Evolutionary conservation across 1,140 invertebrate genomes (phyloP).

Genomic region (Procambarus clarkii): DNA sequence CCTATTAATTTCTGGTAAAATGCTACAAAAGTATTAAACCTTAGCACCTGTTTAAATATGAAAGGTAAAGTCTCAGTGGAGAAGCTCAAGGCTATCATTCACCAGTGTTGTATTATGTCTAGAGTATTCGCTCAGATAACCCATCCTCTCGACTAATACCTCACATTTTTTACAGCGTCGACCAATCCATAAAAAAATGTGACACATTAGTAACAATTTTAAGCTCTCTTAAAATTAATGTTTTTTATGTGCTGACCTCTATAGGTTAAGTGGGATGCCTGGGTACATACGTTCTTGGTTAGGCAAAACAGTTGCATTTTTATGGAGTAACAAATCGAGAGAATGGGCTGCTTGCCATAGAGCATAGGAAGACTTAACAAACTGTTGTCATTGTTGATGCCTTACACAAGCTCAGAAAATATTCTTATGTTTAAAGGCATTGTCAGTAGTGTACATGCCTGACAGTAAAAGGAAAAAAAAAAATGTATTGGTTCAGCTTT

Average conservation of each 20-base stretch:
- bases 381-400: not conserved
- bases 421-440: not conserved
- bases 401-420: not conserved
- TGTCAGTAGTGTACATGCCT: not conserved
- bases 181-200: no score
- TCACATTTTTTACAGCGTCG: no score
- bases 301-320: no score
- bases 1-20: not conserved
- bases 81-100: conserved; percentile 4
- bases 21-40: not conserved
- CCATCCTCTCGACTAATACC: no score
- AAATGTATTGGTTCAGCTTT: not conserved
- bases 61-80: not conserved
- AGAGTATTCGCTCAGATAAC: no score
- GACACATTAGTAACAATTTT: no score
- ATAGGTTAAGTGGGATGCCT: no score
- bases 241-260: no score
- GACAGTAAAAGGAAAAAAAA: not conserved
- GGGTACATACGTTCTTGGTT: no score
- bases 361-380: conserved; percentile 25
- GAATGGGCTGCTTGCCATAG: not conserved
- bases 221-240: no score
- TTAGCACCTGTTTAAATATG: not conserved
- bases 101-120: conserved; percentile 2
- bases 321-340: no score